Evolutionary conservation across 1,140 invertebrate species (phyloP).

Genomic region (Ridgeia piscesae): DNA sequence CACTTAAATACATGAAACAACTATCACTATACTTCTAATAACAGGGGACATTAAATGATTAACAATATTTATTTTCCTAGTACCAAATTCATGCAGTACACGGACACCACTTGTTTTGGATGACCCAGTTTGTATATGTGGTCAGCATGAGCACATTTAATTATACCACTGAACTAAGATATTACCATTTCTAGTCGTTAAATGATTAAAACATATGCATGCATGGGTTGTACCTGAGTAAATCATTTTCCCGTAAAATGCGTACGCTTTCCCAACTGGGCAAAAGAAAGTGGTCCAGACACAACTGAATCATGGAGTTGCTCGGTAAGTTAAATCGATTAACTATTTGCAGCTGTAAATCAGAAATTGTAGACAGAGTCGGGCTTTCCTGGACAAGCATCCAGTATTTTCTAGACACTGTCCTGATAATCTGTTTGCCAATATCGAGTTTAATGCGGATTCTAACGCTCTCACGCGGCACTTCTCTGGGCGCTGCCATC

Average conservation of each 20-base stretch:
- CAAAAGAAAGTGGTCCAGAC: neutral
- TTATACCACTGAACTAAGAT: no score
- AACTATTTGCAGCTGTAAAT: neutral
- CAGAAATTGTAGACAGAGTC: neutral
- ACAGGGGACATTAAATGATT: no score
- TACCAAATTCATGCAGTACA: no score
- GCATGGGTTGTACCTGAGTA: neutral
- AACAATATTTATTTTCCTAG: no score
- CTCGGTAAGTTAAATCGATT: neutral
- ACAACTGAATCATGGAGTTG: neutral
- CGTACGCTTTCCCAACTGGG: neutral
- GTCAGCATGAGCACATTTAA: no score
- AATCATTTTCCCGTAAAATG: neutral
- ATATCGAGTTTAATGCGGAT: neutral
- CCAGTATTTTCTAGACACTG: neutral
- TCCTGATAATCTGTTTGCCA: neutral
- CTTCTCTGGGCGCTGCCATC: neutral
- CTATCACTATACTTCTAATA: no score
- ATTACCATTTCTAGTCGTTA: neutral
- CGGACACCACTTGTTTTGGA: no score
- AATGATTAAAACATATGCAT: neutral
- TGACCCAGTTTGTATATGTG: no score
- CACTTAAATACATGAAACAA: no score
- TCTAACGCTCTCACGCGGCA: neutral
- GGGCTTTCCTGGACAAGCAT: neutral